These are phyloP conservation scores for Stenopsyche tienmushanensis DNA, from an alignment of 1,140 invertebrate species.

Conservation along the genomic window DNA sequence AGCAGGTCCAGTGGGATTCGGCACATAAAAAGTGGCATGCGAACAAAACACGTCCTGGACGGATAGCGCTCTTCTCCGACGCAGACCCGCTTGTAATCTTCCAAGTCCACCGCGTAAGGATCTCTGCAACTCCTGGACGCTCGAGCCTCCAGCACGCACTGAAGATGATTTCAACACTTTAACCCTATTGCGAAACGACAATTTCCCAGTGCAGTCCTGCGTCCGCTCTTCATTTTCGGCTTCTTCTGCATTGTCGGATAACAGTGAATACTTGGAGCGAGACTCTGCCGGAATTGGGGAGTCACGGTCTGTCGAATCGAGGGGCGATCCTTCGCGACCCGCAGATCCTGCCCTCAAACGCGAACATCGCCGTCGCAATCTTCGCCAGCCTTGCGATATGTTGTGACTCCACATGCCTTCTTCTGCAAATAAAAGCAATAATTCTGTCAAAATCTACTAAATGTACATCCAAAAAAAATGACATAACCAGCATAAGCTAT, in stretches of 20 bases:
- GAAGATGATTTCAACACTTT: conserved; percentile 64
- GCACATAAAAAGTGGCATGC: conserved; percentile 67
- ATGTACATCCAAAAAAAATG: too few species aligned
- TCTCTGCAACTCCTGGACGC: conserved; percentile 52
- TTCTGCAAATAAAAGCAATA: conserved; percentile 57
- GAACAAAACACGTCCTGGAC: conserved; percentile 65
- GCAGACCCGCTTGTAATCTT: conserved; percentile 65
- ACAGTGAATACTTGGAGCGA: conserved; percentile 48
- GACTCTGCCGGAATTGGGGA: conserved; percentile 54
- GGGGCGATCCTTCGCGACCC: conserved; percentile 51
- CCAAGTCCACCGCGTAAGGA: conserved; percentile 65
- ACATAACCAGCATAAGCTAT: too few species aligned
- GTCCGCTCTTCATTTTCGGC: conserved; percentile 46
- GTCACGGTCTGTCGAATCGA: conserved; percentile 53
- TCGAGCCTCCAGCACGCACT: conserved; percentile 59
- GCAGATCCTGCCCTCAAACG: conserved; percentile 59
- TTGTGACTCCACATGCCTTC: conserved; percentile 70
- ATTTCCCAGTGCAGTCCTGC: conserved; percentile 47
- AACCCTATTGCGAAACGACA: conserved; percentile 53
- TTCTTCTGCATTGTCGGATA: conserved; percentile 47
- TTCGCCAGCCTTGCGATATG: conserved; percentile 71
- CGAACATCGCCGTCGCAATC: conserved; percentile 66
- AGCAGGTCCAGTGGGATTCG: conserved; percentile 54
- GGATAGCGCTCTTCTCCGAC: conserved; percentile 63
- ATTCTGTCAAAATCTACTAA: too few species aligned